A percentile compares a stretch with the other conserved stretches of the same genome.
phyloP scores from a whole-genome alignment of 2,113 vertebrate genomes.

The Rousettus leschenaultii region DNA sequence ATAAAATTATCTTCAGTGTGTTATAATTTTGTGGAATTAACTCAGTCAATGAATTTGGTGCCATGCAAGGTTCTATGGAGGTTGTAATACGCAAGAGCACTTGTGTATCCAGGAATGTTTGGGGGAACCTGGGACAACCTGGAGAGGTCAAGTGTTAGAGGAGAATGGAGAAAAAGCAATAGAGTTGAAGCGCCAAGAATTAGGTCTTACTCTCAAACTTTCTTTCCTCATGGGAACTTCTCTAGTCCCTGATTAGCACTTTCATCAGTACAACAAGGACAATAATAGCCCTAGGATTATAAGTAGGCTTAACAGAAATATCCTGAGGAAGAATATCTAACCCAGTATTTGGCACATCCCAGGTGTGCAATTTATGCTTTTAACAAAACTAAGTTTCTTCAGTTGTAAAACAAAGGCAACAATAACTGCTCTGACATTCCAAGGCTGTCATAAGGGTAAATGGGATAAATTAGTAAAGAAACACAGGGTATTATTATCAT shows the following conservation, averaged over 20 bases:
- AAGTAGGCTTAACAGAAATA: background rate
- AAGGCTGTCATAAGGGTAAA: slow-evolving; percentile 4
- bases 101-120: background rate
- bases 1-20: background rate
- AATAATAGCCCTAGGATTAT: background rate
- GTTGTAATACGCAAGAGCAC: background rate
- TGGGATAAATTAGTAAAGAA: background rate
- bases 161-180: background rate
- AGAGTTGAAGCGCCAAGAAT: background rate
- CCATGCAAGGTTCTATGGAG: background rate
- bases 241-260: background rate
- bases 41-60: background rate
- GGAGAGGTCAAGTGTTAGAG: background rate
- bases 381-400: slow-evolving; percentile 10
- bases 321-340: background rate
- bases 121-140: background rate
- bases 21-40: background rate
- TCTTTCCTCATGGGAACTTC: background rate
- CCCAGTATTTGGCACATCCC: background rate
- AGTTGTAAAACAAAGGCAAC: background rate
- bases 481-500: background rate
- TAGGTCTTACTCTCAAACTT: background rate
- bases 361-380: background rate
- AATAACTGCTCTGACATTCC: background rate
- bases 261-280: background rate